Base-by-base conservation (phyloP, 2,888 invertebrate species). In the Amiota communis region DNA sequence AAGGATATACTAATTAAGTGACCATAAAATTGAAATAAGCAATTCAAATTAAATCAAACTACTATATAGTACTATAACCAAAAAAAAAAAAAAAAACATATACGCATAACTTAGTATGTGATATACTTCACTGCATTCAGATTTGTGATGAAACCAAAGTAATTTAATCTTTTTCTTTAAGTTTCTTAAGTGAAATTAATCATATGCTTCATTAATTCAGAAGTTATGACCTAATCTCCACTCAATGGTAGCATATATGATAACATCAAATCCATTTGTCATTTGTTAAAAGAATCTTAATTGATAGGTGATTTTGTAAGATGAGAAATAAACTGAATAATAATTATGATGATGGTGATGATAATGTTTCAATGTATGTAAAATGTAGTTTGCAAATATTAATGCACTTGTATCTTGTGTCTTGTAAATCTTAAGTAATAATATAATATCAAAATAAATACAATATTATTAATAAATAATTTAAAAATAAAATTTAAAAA, bases 371-470 rank as follows among this genome's bases (percentile, higher is more conserved):
- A 65, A 8, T 65, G 65, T 65, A 65, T 47, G 36, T 65, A 15
- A 47, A 65, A 48, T 15, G 48, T 65, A 13, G 23, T 47, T 65
- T 23, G 48, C 48, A 23, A 15, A 17, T 65, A 64, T 23, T 23
- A 23, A 23, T 23, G 23, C 23, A 36, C 36, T 2, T 36, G 6
- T 36, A 36, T 36, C 36, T 13, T 46, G 65, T 65, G 65, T 65
- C 65, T 65, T 65, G 65, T 65, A 47, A 65, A 48, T 11, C 15
- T 65, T 65, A 65, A 48, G 65, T 65, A 65, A 65, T 36, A 20
- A n/a, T 3, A 23, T 23, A 23, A 20, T 17, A 59, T 17, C 17
- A 15, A 59, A 59, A 57, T 57, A 57, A 57, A 57, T 3, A n/a
- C 15, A 57, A n/a, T 11, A 57, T 17, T 9, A 57, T 17, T 20